Percentiles rank a stretch among this genome's conserved stretches.
Conservation (phyloP, 2,888 invertebrate species). For the Athalia cordata region DNA sequence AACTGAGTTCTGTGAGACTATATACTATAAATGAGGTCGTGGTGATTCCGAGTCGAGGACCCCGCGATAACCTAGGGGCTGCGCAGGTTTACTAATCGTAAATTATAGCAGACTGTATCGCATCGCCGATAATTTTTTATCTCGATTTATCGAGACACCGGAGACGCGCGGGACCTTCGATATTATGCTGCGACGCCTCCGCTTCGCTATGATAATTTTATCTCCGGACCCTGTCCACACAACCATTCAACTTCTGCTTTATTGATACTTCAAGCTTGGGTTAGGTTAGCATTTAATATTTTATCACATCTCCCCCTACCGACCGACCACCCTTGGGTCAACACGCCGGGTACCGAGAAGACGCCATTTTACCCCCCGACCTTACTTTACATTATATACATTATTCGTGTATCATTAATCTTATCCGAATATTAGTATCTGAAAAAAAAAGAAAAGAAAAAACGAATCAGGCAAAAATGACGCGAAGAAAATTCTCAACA, state of each 20-base stretch:
- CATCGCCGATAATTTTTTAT: slow-evolving; percentile 29
- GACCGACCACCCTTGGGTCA: not conserved
- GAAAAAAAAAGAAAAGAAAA: too few species aligned
- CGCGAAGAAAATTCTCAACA: too few species aligned
- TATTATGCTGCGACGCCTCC: not conserved
- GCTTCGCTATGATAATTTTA: slow-evolving; percentile 31
- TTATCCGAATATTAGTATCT: too few species aligned
- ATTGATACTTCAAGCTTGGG: slow-evolving; percentile 9
- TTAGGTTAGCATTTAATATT: slow-evolving; percentile 24
- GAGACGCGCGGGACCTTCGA: slow-evolving; percentile 14
- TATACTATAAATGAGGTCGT: not conserved
- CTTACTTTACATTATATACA: too few species aligned
- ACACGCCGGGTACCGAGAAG: too few species aligned
- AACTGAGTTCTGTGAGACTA: not conserved
- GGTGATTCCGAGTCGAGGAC: not conserved
- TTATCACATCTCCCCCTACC: not conserved
- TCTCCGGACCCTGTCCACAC: slow-evolving; percentile 31
- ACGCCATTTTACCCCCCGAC: too few species aligned
- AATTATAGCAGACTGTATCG: slow-evolving; percentile 37
- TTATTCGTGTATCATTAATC: too few species aligned
- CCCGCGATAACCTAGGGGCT: slow-evolving; percentile 34
- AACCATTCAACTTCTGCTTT: slow-evolving; percentile 26
- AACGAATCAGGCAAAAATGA: too few species aligned
- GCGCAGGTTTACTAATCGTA: slow-evolving; percentile 21
- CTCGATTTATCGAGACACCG: slow-evolving; percentile 40